Conservation (phyloP, 2,888 invertebrate species). For the Bimastos eiseni region DNA sequence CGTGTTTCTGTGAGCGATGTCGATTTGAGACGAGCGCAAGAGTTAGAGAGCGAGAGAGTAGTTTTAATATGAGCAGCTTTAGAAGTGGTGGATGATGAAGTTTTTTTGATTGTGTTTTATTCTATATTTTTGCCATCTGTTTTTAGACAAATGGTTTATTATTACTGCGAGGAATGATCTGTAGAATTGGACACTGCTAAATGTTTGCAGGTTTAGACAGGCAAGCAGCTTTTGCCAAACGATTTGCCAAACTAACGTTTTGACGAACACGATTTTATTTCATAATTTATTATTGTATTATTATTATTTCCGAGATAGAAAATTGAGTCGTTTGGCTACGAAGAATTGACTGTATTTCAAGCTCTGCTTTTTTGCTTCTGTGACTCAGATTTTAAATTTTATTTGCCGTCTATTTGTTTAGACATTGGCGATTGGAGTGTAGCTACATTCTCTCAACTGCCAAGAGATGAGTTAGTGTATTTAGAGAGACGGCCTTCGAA, state of each 20-base stretch:
- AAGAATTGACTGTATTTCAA: background rate
- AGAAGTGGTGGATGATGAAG: background rate
- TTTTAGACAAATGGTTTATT: background rate
- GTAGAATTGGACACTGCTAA: background rate
- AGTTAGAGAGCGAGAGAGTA: background rate
- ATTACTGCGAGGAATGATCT: background rate
- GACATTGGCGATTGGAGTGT: background rate
- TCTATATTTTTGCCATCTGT: background rate
- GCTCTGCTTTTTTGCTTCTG: background rate
- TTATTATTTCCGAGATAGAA: too few species aligned
- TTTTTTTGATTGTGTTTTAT: background rate
- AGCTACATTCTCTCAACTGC: background rate
- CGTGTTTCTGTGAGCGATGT: too few species aligned
- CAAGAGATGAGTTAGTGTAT: too few species aligned
- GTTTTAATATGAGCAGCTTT: background rate
- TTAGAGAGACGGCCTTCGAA: background rate
- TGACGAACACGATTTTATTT: too few species aligned
- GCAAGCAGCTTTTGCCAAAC: background rate
- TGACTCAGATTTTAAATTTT: background rate
- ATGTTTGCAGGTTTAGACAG: background rate
- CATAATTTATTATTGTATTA: too few species aligned
- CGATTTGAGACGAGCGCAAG: background rate
- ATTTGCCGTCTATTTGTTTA: background rate
- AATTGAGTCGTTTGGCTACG: background rate
- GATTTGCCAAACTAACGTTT: background rate